These are phyloP conservation scores for Dolichomitus sp. DNA, from an alignment of 2,888 invertebrate genomes.

Conservation along the genomic window DNA sequence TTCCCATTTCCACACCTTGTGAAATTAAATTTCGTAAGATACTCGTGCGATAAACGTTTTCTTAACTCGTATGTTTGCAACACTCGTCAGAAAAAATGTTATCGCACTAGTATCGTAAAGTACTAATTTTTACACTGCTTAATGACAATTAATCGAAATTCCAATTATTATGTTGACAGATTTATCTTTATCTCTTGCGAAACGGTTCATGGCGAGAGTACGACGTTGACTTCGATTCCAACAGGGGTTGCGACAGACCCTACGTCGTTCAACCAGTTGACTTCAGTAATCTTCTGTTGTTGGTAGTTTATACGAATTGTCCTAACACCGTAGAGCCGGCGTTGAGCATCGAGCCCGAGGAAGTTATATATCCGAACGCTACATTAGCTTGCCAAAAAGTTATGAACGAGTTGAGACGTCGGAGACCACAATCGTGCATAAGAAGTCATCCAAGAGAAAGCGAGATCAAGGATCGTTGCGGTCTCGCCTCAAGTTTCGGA, in stretches of 20 bases:
- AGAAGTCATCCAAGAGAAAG: conserved; percentile 92
- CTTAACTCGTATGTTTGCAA: no score
- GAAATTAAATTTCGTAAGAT: no score
- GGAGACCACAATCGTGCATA: conserved; percentile 92
- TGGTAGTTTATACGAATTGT: conserved; percentile 91
- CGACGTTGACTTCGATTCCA: conserved; percentile 76
- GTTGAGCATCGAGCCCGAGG: conserved; percentile 85
- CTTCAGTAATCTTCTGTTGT: conserved; percentile 92
- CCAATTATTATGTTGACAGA: conserved; percentile 69
- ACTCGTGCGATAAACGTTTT: no score
- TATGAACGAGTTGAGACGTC: conserved; percentile 88
- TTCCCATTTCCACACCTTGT: no score
- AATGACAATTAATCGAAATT: background rate
- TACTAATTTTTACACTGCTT: no score
- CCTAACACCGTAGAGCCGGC: conserved; percentile 86
- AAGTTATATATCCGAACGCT: conserved; percentile 87
- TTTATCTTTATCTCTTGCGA: conserved; percentile 85
- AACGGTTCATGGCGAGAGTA: conserved; percentile 77
- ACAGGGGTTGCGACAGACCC: conserved; percentile 86
- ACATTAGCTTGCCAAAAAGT: conserved; percentile 89
- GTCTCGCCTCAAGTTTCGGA: conserved; percentile 73
- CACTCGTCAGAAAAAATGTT: no score
- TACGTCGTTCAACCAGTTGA: conserved; percentile 92
- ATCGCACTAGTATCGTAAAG: no score
- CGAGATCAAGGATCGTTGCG: conserved; percentile 84